Percentiles rank a stretch among this genome's conserved stretches.
These are phyloP conservation scores for silkworm (Bombyx mori) DNA, from an alignment of 1,140 invertebrate species.

Conservation along the genomic window ASM3026992v2 NC_085107.1:9254501-9255000, in stretches of 20 bases:
- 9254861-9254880: not conserved
- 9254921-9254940: no score
- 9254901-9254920: not conserved
- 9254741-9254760: not conserved
- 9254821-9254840: not conserved
- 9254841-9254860: not conserved
- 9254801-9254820: no score
- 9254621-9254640: slow-evolving; percentile 88
- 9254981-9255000: no score
- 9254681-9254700: slow-evolving; percentile 8
- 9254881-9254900: not conserved
- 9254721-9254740: slow-evolving; percentile 27
- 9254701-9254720: slow-evolving; percentile 32
- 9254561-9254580: slow-evolving; percentile 87
- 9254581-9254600: slow-evolving; percentile 88
- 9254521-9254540: slow-evolving; percentile 82
- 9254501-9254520: slow-evolving; percentile 88
- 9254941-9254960: no score
- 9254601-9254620: slow-evolving; percentile 88
- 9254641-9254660: slow-evolving; percentile 91
- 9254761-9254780: not conserved
- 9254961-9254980: no score
- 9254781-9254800: slow-evolving; percentile 1
- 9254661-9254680: slow-evolving; percentile 82
- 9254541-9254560: slow-evolving; percentile 80